Evolutionary conservation across 2,113 vertebrate species (phyloP).

Genomic region (Barbus barbus): DNA sequence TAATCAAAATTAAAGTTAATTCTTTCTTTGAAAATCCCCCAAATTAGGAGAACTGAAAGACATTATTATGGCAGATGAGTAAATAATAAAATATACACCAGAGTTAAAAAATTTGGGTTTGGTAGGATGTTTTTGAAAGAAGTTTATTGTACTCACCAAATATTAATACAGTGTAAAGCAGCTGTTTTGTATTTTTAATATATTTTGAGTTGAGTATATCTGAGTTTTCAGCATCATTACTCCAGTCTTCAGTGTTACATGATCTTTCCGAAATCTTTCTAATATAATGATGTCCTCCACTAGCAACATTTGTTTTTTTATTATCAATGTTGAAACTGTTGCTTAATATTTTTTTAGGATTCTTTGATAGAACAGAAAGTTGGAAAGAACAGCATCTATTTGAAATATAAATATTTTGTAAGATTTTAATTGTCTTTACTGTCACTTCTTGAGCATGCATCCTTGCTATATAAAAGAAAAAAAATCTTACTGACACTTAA

Average conservation of each 20-base stretch:
- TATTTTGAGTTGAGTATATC: too few species aligned
- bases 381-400: neutral
- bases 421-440: neutral
- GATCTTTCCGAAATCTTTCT: neutral
- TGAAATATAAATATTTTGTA: neutral
- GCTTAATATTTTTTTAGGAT: too few species aligned
- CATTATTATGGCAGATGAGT: neutral
- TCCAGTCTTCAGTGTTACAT: neutral
- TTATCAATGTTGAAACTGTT: neutral
- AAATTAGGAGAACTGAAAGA: neutral
- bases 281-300: neutral
- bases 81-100: neutral
- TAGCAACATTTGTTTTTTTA: neutral
- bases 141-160: neutral
- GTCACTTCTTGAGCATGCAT: neutral
- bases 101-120: neutral
- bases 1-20: neutral
- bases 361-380: neutral
- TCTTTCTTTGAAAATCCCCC: neutral
- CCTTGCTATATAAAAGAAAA: neutral
- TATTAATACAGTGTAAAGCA: neutral
- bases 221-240: too few species aligned
- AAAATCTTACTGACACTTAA: neutral
- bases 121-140: neutral
- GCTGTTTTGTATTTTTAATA: too few species aligned